Percentiles rank a stretch among this genome's conserved stretches.
Evolutionary conservation across 2,888 invertebrate genomes (phyloP).

Genomic region (Apamea crenata): DNA sequence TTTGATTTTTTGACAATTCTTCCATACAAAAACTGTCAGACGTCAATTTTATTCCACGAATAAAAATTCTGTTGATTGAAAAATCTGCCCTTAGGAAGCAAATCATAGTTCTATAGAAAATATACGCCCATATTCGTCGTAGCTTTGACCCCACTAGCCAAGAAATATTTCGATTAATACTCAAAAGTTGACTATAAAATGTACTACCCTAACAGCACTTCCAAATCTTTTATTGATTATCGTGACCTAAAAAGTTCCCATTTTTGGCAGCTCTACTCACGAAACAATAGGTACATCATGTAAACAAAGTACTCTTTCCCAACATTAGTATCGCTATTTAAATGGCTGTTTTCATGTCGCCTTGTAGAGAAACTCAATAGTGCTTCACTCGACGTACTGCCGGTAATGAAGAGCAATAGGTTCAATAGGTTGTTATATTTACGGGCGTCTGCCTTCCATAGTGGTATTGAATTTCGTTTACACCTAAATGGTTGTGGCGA

Average conservation of each 20-base stretch:
- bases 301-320: constrained; percentile 9
- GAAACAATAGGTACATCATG: constrained; percentile 15
- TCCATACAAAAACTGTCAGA: too few species aligned
- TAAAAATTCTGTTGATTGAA: too few species aligned
- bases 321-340: not conserved
- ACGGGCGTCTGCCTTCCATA: not conserved
- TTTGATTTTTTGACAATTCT: too few species aligned
- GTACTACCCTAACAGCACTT: not conserved
- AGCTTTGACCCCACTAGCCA: too few species aligned
- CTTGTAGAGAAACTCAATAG: constrained; percentile 43
- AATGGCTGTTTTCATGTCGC: constrained; percentile 23
- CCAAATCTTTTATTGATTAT: not conserved
- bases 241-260: not conserved
- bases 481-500: not conserved
- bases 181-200: not conserved
- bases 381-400: not conserved
- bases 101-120: not conserved
- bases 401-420: constrained; percentile 41
- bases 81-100: too few species aligned
- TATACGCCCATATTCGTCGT: not conserved
- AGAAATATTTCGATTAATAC: not conserved
- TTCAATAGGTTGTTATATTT: constrained; percentile 41
- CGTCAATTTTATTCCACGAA: too few species aligned
- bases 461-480: not conserved
- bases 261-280: constrained; percentile 1